Conservation (phyloP, 2,797 vertebrate genomes). For the Falco naumanni region DNA sequence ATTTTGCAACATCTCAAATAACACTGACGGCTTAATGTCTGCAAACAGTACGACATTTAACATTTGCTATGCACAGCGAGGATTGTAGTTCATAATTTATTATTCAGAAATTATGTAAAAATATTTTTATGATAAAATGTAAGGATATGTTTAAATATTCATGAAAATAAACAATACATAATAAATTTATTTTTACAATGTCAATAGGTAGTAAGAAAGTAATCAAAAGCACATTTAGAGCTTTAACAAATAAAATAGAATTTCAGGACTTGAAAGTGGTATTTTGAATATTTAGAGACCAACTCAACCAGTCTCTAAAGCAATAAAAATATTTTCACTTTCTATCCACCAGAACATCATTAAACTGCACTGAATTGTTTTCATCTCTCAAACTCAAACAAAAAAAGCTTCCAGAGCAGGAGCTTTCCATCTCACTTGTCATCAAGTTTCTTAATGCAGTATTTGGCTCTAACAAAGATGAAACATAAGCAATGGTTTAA, state of each 20-base stretch:
- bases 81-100: constrained; percentile 58
- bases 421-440: constrained; percentile 36
- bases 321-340: constrained; percentile 42
- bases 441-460: constrained; percentile 24
- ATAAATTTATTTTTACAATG: constrained; percentile 42
- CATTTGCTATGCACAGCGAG: constrained; percentile 63
- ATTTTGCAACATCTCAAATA: constrained; percentile 77
- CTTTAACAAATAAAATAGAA: constrained; percentile 48
- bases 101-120: constrained; percentile 71
- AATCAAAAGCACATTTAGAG: constrained; percentile 58
- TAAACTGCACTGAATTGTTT: constrained; percentile 26
- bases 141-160: constrained; percentile 59
- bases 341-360: not conserved
- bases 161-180: constrained; percentile 66
- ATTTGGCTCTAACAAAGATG: constrained; percentile 20
- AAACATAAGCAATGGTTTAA: constrained; percentile 26
- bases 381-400: constrained; percentile 13
- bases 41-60: constrained; percentile 72
- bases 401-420: constrained; percentile 21
- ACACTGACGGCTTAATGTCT: constrained; percentile 71
- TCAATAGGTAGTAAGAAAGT: constrained; percentile 57
- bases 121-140: constrained; percentile 66
- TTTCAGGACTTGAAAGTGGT: constrained; percentile 57
- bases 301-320: not conserved
- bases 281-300: not conserved